Conservation (phyloP, 2,797 vertebrate genomes). For the Notoglanidium macrostoma region DNA sequence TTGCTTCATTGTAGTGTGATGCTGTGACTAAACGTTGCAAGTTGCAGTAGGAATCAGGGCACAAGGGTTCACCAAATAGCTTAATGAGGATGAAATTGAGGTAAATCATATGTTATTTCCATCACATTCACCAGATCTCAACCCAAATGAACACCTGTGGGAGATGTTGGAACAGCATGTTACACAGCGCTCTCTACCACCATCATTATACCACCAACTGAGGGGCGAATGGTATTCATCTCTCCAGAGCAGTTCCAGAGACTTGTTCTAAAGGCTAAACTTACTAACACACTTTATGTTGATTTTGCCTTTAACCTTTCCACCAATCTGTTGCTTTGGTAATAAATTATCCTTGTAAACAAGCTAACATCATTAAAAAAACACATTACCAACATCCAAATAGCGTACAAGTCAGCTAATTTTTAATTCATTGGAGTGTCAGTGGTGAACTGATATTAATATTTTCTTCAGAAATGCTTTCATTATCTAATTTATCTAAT, state of each 20-base stretch:
- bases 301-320: background rate
- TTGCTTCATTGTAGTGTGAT: background rate
- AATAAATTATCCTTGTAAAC: background rate
- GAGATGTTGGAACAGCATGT: background rate
- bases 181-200: background rate
- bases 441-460: background rate
- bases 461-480: background rate
- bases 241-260: too few species aligned
- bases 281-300: background rate
- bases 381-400: background rate
- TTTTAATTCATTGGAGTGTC: background rate
- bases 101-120: background rate
- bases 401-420: background rate
- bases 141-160: background rate
- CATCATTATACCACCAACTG: slow-evolving; percentile 3
- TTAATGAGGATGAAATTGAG: background rate
- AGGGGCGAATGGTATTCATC: background rate
- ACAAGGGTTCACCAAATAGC: background rate
- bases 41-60: background rate
- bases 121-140: background rate
- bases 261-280: background rate
- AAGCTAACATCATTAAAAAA: background rate
- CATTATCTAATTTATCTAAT: background rate
- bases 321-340: background rate
- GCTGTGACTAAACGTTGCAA: background rate